A percentile compares a stretch with the other conserved stretches of the same genome.
phyloP scores from a whole-genome alignment of 2,797 vertebrate species.

The Crossoptilon crossoptilon region DNA sequence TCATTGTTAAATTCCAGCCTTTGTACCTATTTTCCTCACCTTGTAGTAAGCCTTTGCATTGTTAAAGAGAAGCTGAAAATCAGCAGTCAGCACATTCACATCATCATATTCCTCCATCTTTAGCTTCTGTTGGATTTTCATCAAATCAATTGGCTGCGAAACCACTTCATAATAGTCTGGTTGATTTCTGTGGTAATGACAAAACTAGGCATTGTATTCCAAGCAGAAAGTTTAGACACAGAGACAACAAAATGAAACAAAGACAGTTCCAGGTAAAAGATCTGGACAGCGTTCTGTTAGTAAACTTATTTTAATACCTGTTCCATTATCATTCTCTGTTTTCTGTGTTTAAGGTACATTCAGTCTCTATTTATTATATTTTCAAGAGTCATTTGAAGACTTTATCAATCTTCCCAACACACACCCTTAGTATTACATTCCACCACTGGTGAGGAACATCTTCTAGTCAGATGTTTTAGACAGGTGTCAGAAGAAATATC shows the following conservation, averaged over 20 bases:
- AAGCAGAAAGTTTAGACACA: neutral
- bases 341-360: neutral
- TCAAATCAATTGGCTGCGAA: conserved; percentile 98
- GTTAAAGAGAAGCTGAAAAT: conserved; percentile 97
- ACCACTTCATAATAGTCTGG: conserved; percentile 99
- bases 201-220: conserved; percentile 10
- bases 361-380: neutral
- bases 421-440: neutral
- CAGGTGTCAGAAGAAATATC: neutral
- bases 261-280: neutral
- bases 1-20: neutral
- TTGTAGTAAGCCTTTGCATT: conserved; percentile 98
- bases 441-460: neutral
- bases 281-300: neutral
- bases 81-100: conserved; percentile 92
- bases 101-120: conserved; percentile 99
- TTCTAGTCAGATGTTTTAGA: neutral
- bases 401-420: neutral
- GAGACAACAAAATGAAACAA: neutral
- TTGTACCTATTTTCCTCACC: conserved; percentile 78
- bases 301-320: neutral
- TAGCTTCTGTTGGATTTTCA: conserved; percentile 99
- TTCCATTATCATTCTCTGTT: neutral
- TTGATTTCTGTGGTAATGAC: conserved; percentile 88
- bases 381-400: neutral